Percentiles rank a stretch among this genome's conserved stretches.
Evolutionary conservation across 2,113 vertebrate species (phyloP).

Genomic region (Platichthys flesus): DNA sequence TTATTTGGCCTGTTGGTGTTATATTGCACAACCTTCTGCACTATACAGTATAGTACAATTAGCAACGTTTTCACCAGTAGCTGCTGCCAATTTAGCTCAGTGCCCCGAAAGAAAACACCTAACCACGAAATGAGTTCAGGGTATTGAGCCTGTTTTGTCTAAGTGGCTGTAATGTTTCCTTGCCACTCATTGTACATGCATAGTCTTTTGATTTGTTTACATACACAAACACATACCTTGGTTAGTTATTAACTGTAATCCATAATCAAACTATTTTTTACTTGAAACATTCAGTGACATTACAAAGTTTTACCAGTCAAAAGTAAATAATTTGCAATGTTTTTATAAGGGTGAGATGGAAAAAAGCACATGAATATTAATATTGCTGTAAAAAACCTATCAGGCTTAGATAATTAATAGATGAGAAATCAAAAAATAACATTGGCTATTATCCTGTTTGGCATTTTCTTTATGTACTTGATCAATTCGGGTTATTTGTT

Average conservation of each 20-base stretch:
- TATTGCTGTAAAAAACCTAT: background rate
- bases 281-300: background rate
- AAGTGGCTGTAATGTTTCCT: background rate
- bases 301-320: background rate
- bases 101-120: background rate
- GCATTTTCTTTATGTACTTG: constrained; percentile 1
- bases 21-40: background rate
- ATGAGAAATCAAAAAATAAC: constrained; percentile 7
- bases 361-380: background rate
- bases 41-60: constrained; percentile 9
- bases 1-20: background rate
- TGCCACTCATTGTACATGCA: background rate
- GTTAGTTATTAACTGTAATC: constrained; percentile 2
- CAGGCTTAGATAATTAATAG: constrained; percentile 2
- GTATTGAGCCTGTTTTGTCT: constrained; percentile 11
- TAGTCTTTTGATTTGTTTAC: constrained; percentile 24
- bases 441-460: constrained; percentile 8
- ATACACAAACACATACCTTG: background rate
- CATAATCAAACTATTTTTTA: background rate
- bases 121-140: background rate
- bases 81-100: constrained; percentile 3
- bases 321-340: background rate
- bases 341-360: background rate
- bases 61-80: background rate
- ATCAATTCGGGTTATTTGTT: constrained; percentile 22